Evolutionary conservation across 1,140 invertebrate genomes (phyloP), one percentile per base, ranked within the genome.

Genomic region (Scaptomyza pallida): DNA sequence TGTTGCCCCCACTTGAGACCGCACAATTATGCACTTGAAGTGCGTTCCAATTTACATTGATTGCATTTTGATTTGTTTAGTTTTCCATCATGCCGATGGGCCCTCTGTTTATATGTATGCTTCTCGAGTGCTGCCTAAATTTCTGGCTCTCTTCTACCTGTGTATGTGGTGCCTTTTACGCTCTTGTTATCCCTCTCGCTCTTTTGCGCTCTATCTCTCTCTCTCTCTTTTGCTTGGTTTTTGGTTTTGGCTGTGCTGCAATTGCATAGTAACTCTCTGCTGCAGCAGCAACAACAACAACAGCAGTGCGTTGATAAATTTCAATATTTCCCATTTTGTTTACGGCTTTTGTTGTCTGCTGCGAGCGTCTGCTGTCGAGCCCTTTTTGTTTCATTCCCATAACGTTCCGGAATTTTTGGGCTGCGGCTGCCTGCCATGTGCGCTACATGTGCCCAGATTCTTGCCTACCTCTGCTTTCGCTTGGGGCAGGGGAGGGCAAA

Each of bases 391-490:
- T 35, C 72, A 64, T 59, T 88, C 57, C 52, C 83, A 54, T 30
- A 54, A 45, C 50, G 78, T 81, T 80, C 55, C 77, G 10, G 16
- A 10, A 26, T 15, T 6, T 9, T 8, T n/a, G 26, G 10, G 51
- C 4, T 13, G 19, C 43, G 41, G 51, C 44, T 51, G 67, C 19
- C 17, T 65, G 64, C 69, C 82, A 89, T 86, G 83, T 88, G 82
- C 78, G 69, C 73, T 72, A 63, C 80, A 85, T 86, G 82, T 86
- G 81, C 78, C 72, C 71, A 40, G 71, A 61, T 67, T 70, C 56
- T 57, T 62, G 30, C 35, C 21, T 33, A 9, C 59, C 35, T 21
- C 33, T 48, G 17, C 35, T 33, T 21, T 33, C 54, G 16, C 13
- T 16, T 35, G 23, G 23, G n/a, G 23, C 45, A 12, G 23, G 23